Base-by-base conservation (phyloP, 2,113 vertebrate genomes). In the Oplegnathus fasciatus region DNA sequence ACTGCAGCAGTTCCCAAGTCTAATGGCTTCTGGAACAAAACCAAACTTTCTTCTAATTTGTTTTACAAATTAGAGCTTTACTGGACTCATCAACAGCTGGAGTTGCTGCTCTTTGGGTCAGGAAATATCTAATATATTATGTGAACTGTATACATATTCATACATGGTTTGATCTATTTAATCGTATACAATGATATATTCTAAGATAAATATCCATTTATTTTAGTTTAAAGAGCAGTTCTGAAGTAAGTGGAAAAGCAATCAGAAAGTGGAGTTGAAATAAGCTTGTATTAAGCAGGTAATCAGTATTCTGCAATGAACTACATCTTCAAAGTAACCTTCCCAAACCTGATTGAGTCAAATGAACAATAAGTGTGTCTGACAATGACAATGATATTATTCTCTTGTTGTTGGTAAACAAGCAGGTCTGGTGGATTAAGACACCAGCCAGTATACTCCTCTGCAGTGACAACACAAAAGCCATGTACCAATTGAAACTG, bases 351-450 rank as follows among this genome's bases (percentile, higher is more conserved):
- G 89, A 91, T 88, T 91, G 89, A 91, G 86, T 92, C 88, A 93
- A 93, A 94, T 90, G 80, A 93, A 91, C 89, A 92, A 86, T 94
- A 93, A 91, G 88, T 87, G 89, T 78, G 76, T 84, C 88, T 86
- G 87, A 93, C 91, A 93, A 86, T 91, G 88, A 93, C 90, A 94
- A 90, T 89, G 85, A 91, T 78, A 88, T 92, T 90, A 91, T 89
- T 88, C 86, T 88, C 80, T 86, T 85, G 86, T 87, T 89, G 86
- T 87, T 84, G 81, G 91, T 93, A 93, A 94, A 92, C 89, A 93
- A 87, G 91, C 93, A 91, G 88, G 94, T 91, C 80, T 92, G 83
- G 26, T 86, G 89, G 93, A 94, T 94, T 94, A 93, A 91, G 89
- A 89, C 86, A 84, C 78, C 89, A 89, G 85, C 70, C 77, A 87